phyloP scores from a whole-genome alignment of 2,888 invertebrate genomes.

The Phaonia tiefii region DNA sequence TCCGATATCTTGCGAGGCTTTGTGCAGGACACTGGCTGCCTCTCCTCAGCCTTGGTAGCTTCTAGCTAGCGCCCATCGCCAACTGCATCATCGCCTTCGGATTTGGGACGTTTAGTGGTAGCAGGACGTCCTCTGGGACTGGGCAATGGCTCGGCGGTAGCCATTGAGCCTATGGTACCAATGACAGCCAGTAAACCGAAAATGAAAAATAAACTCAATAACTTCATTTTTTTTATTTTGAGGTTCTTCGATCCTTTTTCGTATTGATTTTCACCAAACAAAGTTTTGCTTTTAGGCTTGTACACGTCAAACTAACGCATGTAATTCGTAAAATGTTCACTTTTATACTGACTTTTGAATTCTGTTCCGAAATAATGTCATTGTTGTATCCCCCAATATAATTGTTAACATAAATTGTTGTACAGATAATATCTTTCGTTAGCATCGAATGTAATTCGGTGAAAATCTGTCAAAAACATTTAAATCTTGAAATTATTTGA shows the following conservation, averaged over 20 bases:
- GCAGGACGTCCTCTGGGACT: conserved; percentile 76
- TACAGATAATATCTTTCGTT: neutral
- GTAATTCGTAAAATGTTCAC: neutral
- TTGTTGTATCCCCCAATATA: conserved; percentile 4
- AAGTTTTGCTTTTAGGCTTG: neutral
- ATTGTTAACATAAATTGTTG: conserved; percentile 64
- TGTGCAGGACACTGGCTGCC: conserved; percentile 60
- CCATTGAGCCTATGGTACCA: conserved; percentile 72
- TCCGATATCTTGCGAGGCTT: conserved; percentile 48
- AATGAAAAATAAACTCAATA: conserved; percentile 74
- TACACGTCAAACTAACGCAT: neutral
- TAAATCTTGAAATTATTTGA: conserved; percentile 42
- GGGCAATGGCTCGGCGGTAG: conserved; percentile 74
- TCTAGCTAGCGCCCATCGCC: conserved; percentile 73
- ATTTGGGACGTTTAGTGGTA: conserved; percentile 75
- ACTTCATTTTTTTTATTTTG: conserved; percentile 74
- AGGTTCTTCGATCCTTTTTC: neutral
- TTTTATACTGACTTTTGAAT: conserved; percentile 51
- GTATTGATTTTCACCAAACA: neutral
- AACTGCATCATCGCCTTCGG: conserved; percentile 68
- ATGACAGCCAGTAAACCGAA: conserved; percentile 75
- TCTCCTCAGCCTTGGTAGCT: conserved; percentile 33
- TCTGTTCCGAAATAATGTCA: neutral
- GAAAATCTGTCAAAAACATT: conserved; percentile 64
- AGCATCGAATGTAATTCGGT: conserved; percentile 8